These are phyloP conservation scores for Mastacembelus armatus DNA, from an alignment of 2,797 vertebrate genomes.

Conservation along the genomic window DNA sequence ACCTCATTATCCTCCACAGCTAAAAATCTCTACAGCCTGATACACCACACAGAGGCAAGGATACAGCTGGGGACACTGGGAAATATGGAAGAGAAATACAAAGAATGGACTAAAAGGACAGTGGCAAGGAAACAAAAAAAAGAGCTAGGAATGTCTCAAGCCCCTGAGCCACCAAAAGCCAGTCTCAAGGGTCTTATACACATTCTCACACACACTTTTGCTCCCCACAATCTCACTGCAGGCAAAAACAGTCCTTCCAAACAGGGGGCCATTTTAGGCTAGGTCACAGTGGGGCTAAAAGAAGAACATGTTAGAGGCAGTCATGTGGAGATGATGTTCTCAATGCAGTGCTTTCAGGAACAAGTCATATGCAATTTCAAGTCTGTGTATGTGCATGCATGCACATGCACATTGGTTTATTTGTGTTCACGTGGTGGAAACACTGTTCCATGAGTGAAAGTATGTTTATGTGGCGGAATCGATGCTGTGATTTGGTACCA, in stretches of 20 bases:
- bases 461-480: conserved; percentile 14
- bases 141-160: conserved; percentile 23
- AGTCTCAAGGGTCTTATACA: conserved; percentile 31
- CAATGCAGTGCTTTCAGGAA: conserved; percentile 24
- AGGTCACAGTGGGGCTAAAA: conserved; percentile 63
- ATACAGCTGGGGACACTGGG: background rate
- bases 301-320: conserved; percentile 50
- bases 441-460: conserved; percentile 3
- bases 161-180: conserved; percentile 46
- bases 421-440: conserved; percentile 21
- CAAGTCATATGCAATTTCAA: conserved; percentile 26
- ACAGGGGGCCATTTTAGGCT: conserved; percentile 63
- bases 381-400: too few relatives aligned
- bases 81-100: background rate
- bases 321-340: conserved; percentile 53
- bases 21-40: conserved; percentile 27
- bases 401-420: conserved; percentile 24
- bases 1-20: background rate
- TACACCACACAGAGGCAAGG: background rate
- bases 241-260: conserved; percentile 41
- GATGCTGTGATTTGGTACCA: conserved; percentile 25
- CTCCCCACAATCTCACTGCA: too few relatives aligned
- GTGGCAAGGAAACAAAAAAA: background rate
- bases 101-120: conserved; percentile 3
- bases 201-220: conserved; percentile 8